Evolutionary conservation across 2,797 vertebrate genomes (phyloP).

Genomic region (Sebastes melanostomus): DNA sequence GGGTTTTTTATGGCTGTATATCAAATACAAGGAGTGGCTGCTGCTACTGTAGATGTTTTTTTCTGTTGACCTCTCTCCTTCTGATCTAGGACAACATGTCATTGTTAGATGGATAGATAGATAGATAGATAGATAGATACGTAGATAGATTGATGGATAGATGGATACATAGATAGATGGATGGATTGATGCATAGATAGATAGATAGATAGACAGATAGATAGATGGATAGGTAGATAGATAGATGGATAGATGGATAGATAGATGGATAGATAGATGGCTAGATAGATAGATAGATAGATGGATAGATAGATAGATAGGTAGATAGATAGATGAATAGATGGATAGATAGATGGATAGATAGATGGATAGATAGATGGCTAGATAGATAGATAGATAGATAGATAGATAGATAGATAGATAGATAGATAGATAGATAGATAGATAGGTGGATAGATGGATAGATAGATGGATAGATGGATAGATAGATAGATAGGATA

Average conservation of each 20-base stretch:
- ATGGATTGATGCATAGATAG: fast-evolving
- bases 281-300: fast-evolving
- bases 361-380: fast-evolving
- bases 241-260: no score
- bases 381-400: fast-evolving
- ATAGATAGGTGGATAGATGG: no score
- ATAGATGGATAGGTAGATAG: no score
- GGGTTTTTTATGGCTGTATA: neutral
- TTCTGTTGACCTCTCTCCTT: neutral
- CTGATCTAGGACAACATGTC: neutral
- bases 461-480: no score
- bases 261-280: fast-evolving
- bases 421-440: no score
- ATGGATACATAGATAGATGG: fast-evolving
- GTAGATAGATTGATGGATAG: fast-evolving
- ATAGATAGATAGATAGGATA: no score
- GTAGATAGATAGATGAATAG: fast-evolving
- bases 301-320: fast-evolving
- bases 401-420: no score
- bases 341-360: fast-evolving
- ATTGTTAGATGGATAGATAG: neutral
- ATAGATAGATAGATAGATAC: no score
- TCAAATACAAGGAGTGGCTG: neutral
- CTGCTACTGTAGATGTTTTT: neutral
- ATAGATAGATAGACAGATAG: fast-evolving